Conservation (phyloP, 2,888 invertebrate genomes). For the Synergus umbraculus region DNA sequence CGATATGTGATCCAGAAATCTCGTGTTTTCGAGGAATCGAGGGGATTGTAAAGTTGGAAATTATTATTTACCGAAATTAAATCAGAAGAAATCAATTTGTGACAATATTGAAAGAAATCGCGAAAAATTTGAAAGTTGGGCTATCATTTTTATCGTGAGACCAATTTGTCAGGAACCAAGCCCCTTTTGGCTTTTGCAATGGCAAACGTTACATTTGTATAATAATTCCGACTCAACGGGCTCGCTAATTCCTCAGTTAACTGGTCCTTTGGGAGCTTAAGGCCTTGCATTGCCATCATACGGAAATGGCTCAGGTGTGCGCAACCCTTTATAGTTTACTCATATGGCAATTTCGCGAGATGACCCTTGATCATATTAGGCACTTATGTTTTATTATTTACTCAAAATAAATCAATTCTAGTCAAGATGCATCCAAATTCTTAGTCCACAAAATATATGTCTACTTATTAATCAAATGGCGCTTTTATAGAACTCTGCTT, state of each 20-base stretch:
- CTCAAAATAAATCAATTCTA: constrained; percentile 20
- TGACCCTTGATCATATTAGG: constrained; percentile 30
- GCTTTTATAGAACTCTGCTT: not conserved
- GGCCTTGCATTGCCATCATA: constrained; percentile 56
- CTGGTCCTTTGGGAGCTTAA: constrained; percentile 60
- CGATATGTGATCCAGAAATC: too few relatives aligned
- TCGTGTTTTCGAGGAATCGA: too few relatives aligned
- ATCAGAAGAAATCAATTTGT: too few relatives aligned
- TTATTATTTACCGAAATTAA: too few relatives aligned
- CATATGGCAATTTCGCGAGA: constrained; percentile 36
- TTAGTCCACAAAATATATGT: not conserved
- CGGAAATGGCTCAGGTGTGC: constrained; percentile 59
- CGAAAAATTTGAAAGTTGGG: not conserved
- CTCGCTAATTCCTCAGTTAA: constrained; percentile 64
- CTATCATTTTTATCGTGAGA: not conserved
- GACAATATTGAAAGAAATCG: too few relatives aligned
- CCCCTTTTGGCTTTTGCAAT: constrained; percentile 53
- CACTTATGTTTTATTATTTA: constrained; percentile 23
- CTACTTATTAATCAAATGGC: not conserved
- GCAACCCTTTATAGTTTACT: constrained; percentile 40
- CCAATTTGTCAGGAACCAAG: not conserved
- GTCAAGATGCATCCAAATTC: not conserved
- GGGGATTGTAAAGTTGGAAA: too few relatives aligned
- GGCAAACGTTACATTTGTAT: constrained; percentile 59
- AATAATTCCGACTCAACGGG: constrained; percentile 64